A percentile compares a stretch with the other conserved stretches of the same genome.
Evolutionary conservation across 2,113 vertebrate species (phyloP).

Genomic region (Myrmophylax atrothorax): DNA sequence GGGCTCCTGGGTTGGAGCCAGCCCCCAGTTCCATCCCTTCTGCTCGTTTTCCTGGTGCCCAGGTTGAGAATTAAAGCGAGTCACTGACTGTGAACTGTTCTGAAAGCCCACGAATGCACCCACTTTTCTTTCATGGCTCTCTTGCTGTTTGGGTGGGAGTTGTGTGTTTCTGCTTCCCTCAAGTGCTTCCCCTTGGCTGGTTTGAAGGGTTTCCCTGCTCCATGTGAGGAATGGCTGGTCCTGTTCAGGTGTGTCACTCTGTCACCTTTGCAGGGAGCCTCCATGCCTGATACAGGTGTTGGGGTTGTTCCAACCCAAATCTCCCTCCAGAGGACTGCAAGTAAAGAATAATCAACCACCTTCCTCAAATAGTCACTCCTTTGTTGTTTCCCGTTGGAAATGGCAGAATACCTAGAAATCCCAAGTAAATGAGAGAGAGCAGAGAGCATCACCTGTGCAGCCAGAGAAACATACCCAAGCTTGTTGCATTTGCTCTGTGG

Average conservation of each 20-base stretch:
- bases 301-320: neutral
- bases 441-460: neutral
- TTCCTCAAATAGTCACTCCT: neutral
- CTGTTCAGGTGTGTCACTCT: neutral
- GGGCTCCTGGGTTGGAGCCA: neutral
- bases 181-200: neutral
- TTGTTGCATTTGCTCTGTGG: neutral
- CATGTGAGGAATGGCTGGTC: fast-evolving
- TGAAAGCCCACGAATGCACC: neutral
- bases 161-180: neutral
- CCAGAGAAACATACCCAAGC: neutral
- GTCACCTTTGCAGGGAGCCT: neutral
- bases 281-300: neutral
- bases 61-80: neutral
- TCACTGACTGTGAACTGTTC: neutral
- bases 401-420: neutral
- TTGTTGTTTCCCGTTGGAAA: neutral
- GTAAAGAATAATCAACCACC: neutral
- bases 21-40: neutral
- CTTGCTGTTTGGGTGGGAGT: neutral
- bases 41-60: neutral
- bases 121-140: neutral
- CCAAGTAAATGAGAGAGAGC: neutral
- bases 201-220: neutral
- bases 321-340: neutral